Conservation (phyloP, 2,888 invertebrate genomes). For the Tromatobia lineatoria region DNA sequence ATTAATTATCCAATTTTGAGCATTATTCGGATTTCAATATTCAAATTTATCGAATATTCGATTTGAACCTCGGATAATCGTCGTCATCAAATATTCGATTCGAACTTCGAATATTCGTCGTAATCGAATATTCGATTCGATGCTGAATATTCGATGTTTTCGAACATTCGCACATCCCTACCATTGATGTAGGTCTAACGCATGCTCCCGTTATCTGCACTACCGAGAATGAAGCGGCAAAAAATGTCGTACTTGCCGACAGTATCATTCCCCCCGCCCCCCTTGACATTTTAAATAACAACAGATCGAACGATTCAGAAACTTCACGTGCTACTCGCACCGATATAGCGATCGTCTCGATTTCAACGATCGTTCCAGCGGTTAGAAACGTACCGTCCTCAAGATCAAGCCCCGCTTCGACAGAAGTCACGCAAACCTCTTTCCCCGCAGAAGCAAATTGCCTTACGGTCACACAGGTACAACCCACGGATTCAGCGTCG, state of each 20-base stretch:
- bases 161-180: too few relatives aligned
- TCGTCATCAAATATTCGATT: too few relatives aligned
- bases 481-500: neutral
- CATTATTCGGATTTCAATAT: too few relatives aligned
- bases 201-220: neutral
- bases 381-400: neutral
- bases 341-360: neutral
- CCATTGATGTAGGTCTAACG: slow-evolving; percentile 4
- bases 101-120: too few relatives aligned
- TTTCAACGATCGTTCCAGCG: neutral
- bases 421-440: neutral
- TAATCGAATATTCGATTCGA: too few relatives aligned
- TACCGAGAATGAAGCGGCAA: neutral
- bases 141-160: too few relatives aligned
- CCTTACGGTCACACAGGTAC: neutral
- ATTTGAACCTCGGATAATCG: too few relatives aligned
- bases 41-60: too few relatives aligned
- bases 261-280: neutral
- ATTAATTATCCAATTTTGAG: too few relatives aligned
- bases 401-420: neutral
- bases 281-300: neutral
- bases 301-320: neutral
- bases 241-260: neutral
- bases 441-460: neutral
- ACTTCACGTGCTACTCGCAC: neutral